Conservation (phyloP, 2,888 invertebrate species). For the Hermodice carunculata region DNA sequence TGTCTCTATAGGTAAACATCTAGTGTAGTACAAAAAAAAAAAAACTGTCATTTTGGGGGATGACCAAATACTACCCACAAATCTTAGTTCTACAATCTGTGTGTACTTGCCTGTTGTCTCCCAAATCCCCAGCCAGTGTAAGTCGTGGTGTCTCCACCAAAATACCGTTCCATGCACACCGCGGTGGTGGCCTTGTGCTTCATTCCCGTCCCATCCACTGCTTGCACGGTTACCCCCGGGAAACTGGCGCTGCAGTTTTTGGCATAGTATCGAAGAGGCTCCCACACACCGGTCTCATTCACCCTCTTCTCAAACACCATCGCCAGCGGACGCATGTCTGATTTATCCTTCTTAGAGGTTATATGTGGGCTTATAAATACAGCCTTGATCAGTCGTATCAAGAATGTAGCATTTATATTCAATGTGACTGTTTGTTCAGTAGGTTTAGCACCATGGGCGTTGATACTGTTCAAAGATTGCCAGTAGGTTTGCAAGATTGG, state of each 20-base stretch:
- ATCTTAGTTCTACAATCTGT: too few species aligned
- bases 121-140: constrained; percentile 26
- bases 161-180: constrained; percentile 29
- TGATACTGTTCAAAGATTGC: constrained; percentile 36
- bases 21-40: background rate
- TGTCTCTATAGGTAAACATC: background rate
- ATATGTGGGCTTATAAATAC: constrained; percentile 34
- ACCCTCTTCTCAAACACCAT: constrained; percentile 33
- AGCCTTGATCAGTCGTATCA: constrained; percentile 28
- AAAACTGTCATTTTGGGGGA: too few species aligned
- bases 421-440: constrained; percentile 20
- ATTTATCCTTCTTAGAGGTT: background rate
- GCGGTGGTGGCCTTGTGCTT: constrained; percentile 3
- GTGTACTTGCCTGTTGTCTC: constrained; percentile 25
- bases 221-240: constrained; percentile 11
- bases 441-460: background rate
- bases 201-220: constrained; percentile 23
- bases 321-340: constrained; percentile 38
- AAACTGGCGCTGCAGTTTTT: constrained; percentile 25
- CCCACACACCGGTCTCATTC: constrained; percentile 18
- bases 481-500: constrained; percentile 35
- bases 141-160: constrained; percentile 20
- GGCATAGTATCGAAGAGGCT: constrained; percentile 32
- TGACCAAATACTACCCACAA: too few species aligned
- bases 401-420: constrained; percentile 33